Conservation (phyloP, 2,113 vertebrate genomes). For the Aythya baeri region DNA sequence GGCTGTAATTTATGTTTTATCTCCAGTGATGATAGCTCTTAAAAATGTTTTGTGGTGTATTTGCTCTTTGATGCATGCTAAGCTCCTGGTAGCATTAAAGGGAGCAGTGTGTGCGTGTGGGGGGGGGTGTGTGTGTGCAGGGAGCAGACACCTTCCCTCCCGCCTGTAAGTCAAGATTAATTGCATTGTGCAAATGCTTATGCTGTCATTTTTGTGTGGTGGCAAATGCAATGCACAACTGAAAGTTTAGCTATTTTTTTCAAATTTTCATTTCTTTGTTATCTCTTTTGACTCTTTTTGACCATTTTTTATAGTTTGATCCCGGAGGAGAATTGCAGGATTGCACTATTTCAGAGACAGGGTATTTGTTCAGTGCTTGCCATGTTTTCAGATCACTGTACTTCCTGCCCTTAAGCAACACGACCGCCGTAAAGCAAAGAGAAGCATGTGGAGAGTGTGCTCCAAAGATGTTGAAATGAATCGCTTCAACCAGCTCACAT, state of each 20-base stretch:
- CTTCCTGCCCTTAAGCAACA: constrained; percentile 53
- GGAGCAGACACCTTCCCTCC: not conserved
- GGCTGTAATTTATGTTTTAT: constrained; percentile 61
- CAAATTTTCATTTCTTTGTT: not conserved
- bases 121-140: no score
- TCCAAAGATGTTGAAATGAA: constrained; percentile 51
- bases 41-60: constrained; percentile 51
- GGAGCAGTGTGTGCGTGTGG: constrained; percentile 16
- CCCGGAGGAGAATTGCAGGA: not conserved
- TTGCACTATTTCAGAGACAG: not conserved
- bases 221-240: not conserved
- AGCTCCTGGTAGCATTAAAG: constrained; percentile 57
- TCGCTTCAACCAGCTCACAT: constrained; percentile 24
- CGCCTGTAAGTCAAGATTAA: not conserved
- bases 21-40: constrained; percentile 58
- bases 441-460: constrained; percentile 22
- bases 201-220: not conserved
- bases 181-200: not conserved
- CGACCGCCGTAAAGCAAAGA: not conserved
- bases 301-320: not conserved
- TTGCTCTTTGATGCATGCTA: constrained; percentile 59
- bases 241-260: not conserved
- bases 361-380: not conserved
- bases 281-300: not conserved
- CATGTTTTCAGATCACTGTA: not conserved